Evolutionary conservation across 2,113 vertebrate genomes (phyloP), one percentile per base, ranked within the genome.

Genomic region (Bufo bufo): DNA sequence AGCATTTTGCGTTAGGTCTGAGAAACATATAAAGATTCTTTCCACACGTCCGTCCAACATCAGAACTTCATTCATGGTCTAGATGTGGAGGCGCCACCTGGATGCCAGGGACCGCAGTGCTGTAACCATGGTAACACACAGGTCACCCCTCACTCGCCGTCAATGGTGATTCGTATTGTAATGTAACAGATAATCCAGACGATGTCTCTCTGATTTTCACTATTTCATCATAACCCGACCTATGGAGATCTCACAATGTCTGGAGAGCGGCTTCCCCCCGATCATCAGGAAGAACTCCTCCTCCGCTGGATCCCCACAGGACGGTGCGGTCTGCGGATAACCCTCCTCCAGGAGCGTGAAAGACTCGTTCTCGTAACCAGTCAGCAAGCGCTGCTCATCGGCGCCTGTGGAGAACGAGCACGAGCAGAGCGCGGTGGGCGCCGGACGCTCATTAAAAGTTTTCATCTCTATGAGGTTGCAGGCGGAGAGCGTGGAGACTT

Each of bases 381-480:
- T 49, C 17, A 65, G 45, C 11, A 78, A 54, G 50, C 69, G 9
- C 69, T 65, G 6, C 8, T 90, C 88, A 33, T 88, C 87, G 0
- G 33, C 74, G 0, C n/a, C 49, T 4, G 54, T 19, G 23, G 58
- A 74, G 56, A 82, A 85, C 0, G 89, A 82, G 81, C 50, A 65
- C 14, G 87, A 84, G 6, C 87, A 88, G 49, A 88, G 66, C 45
- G 23, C 58, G 0, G 3, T 74, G 77, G 90, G 47, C 74, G 90
- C 6, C 81, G 74, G 77, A 0, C 87, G 52, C 23, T 50, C 86
- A 89, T 72, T 85, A 4, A 97, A 94, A 0, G 94, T 95, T 90
- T 96, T 91, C 93, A 97, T 95, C 90, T 97, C 97, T 0, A 97
- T 96, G 0, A 89, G 86, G 0, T 52, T 11, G n/a, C 74, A 85